Conservation (phyloP, 2,797 vertebrate genomes). For the Bothrops alternatus region DNA sequence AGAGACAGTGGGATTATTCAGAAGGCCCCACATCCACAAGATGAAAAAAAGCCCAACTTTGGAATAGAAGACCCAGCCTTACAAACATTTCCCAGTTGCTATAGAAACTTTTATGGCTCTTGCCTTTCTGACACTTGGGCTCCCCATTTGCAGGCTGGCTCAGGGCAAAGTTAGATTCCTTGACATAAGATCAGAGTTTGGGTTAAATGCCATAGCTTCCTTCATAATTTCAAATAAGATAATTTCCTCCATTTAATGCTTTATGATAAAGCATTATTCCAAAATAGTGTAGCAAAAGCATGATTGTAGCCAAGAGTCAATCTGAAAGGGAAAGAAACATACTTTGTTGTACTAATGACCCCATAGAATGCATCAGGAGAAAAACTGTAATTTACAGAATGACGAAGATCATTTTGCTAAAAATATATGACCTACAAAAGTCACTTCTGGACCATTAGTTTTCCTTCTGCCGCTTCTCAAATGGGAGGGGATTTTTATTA, state of each 20-base stretch:
- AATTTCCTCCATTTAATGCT: neutral
- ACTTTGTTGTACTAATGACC: neutral
- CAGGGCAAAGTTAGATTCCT: neutral
- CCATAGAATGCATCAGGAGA: neutral
- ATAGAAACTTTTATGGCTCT: neutral
- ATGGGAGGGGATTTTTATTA: neutral
- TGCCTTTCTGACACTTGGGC: neutral
- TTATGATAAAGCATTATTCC: neutral
- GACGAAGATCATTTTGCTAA: neutral
- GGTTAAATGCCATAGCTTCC: neutral
- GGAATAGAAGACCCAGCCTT: neutral
- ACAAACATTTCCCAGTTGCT: neutral
- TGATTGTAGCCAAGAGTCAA: neutral
- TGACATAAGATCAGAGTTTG: neutral
- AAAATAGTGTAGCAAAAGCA: neutral
- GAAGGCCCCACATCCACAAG: neutral
- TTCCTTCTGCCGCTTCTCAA: neutral
- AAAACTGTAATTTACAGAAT: neutral
- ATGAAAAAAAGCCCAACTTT: neutral
- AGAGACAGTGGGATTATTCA: neutral
- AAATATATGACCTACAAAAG: neutral
- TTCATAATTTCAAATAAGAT: neutral
- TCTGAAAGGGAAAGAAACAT: neutral
- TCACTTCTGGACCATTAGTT: neutral
- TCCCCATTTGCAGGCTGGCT: neutral